Evolutionary conservation across 2,113 vertebrate genomes (phyloP), one percentile per base, ranked within the genome.

Genomic region (Siniperca chuatsi): DNA sequence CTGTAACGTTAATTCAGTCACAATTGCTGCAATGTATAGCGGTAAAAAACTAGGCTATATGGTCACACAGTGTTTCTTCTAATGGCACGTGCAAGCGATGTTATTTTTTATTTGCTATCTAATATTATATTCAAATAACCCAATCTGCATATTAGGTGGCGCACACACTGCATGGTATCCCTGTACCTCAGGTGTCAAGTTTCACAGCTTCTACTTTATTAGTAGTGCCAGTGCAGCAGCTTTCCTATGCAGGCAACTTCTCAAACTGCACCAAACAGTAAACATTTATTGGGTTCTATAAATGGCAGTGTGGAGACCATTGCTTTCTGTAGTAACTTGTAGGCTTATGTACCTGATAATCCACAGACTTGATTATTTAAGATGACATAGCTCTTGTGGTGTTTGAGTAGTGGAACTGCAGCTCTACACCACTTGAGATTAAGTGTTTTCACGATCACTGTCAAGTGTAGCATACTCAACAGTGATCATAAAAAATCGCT

Each of bases 111-210:
- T 8, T 33, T 33, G 4, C 21, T 40, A 1, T 6, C 2, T 67
- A 1, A 21, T 35, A 3, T 5, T 16, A 1, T 37, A 21, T 40
- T 15, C 4, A 48, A 40, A 48, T 55, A 44, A 33, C 8, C 2
- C 13, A 21, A 0, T 6, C 29, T 42, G 20, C 4, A 11, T 60
- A 16, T 23, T 6, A 9, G 8, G 2, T 20, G 37, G 18, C 1
- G 2, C 23, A 8, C 1, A 54, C 29, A 20, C 37, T 48, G n/a
- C 15, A 33, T n/a, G 16, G 21, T 18, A 33, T n/a, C 21, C 1
- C 42, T 55, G 33, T 9, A 57, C 11, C 33, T 46, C 23, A 50
- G 37, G 77, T 78, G 55, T 86, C 81, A 75, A 70, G 29, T 80
- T 85, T 15, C 78, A 77, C 46, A 58, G 9, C 64, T 37, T 35